Conservation (phyloP, 2,888 invertebrate genomes). For the Sarcophaga variegata region DNA sequence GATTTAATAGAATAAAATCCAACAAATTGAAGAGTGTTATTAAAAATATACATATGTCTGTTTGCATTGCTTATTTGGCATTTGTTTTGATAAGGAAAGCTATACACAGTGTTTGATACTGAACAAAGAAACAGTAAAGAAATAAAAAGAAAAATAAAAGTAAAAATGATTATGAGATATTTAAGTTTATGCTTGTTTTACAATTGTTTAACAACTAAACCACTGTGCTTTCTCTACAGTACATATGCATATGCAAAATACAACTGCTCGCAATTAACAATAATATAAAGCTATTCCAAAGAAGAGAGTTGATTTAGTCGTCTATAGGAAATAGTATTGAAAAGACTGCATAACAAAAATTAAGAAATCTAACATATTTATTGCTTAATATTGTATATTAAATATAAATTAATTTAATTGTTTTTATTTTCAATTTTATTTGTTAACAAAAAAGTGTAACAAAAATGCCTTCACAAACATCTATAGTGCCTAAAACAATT, state of each 20-base stretch:
- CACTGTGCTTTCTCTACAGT: neutral
- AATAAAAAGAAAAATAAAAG: no score
- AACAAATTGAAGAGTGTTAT: no score
- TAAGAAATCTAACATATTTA: neutral
- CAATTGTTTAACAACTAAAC: neutral
- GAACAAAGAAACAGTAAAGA: no score
- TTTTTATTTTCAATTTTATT: neutral
- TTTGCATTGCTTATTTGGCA: no score
- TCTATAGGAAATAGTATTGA: neutral
- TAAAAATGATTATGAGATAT: neutral
- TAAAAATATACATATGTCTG: no score
- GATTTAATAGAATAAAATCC: no score
- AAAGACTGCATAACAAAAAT: neutral
- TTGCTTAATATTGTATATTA: neutral
- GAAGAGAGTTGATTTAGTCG: slow-evolving; percentile 32
- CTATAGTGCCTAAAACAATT: slow-evolving; percentile 62
- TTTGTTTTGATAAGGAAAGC: no score
- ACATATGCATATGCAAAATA: neutral
- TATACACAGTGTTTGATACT: no score
- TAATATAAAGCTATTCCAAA: slow-evolving; percentile 23
- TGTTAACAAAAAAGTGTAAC: neutral
- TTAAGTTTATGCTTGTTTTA: neutral
- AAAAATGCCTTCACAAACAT: slow-evolving; percentile 45
- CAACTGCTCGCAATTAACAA: neutral
- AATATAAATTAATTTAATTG: no score